phyloP scores from a whole-genome alignment of 92 coral and sea anemone species.

The Micromussa lordhowensis region DNA sequence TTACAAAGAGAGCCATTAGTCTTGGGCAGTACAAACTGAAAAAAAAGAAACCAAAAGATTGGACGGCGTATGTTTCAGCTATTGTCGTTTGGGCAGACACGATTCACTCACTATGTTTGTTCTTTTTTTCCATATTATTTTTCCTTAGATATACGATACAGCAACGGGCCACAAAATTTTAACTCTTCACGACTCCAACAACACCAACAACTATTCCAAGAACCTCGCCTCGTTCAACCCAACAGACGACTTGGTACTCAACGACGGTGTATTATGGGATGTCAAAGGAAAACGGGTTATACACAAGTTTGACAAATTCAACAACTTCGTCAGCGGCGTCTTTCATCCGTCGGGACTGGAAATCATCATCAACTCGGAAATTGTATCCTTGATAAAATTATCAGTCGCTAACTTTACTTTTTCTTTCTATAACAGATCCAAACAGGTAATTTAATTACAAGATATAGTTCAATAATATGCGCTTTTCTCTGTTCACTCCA shows the following conservation, averaged over 20 bases:
- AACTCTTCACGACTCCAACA: conserved; percentile 78
- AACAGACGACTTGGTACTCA: conserved; percentile 91
- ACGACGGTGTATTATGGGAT: conserved; percentile 99
- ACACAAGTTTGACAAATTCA: conserved; percentile 97
- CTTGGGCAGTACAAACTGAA: too few relatives aligned
- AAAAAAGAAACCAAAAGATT: too few relatives aligned
- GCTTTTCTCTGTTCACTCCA: too few relatives aligned
- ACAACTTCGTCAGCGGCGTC: conserved; percentile 95
- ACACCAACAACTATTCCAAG: conserved; percentile 86
- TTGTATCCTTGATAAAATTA: conserved; percentile 85
- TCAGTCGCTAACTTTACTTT: background rate
- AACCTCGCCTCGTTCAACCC: conserved; percentile 94
- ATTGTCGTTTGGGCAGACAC: too few relatives aligned
- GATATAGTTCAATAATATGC: too few relatives aligned
- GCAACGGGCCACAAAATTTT: conserved; percentile 76
- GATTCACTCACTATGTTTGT: background rate
- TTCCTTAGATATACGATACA: conserved; percentile 82
- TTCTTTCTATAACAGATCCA: background rate
- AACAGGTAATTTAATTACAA: too few relatives aligned
- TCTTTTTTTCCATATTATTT: background rate
- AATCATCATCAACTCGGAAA: conserved; percentile 95
- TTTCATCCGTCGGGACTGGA: conserved; percentile 97
- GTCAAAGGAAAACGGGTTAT: conserved; percentile 86
- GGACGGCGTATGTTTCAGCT: too few relatives aligned
- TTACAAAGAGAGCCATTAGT: too few relatives aligned